Evolutionary conservation across 2,113 vertebrate genomes (phyloP).

Genomic region (Argyrosomus japonicus): DNA sequence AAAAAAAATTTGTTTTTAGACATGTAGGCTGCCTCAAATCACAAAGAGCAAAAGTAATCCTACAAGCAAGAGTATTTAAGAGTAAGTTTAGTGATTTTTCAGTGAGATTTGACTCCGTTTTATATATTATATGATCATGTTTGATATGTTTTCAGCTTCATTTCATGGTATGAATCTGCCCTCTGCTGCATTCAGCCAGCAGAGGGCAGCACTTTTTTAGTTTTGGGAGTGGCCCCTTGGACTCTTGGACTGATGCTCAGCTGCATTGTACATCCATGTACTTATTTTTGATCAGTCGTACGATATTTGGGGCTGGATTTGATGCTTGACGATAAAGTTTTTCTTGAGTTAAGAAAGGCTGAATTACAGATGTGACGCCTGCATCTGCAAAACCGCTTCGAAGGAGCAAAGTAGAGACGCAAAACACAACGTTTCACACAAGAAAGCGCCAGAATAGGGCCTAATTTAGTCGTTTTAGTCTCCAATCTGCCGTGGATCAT

Average conservation of each 20-base stretch:
- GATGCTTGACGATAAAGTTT: neutral
- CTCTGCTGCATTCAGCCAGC: slow-evolving; percentile 43
- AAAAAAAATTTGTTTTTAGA: neutral
- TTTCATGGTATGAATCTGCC: too few species aligned
- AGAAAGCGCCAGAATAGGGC: too few species aligned
- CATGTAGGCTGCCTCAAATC: neutral
- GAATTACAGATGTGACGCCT: neutral
- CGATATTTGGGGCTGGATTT: neutral
- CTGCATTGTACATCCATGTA: neutral
- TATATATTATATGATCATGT: neutral
- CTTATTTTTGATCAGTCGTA: neutral
- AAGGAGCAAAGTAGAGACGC: neutral
- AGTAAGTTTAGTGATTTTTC: too few species aligned
- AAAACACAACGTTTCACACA: too few species aligned
- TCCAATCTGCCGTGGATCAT: neutral
- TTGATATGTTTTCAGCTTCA: neutral
- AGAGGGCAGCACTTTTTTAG: slow-evolving; percentile 67
- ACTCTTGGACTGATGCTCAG: neutral
- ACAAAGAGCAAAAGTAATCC: neutral
- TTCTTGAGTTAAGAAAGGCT: too few species aligned
- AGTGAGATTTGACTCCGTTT: too few species aligned
- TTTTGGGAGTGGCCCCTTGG: slow-evolving; percentile 21
- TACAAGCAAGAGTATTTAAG: too few species aligned
- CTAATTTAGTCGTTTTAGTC: neutral
- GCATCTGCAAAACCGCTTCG: neutral